Base-by-base conservation (phyloP, 2,113 vertebrate genomes). In the Cacatua alba region DNA sequence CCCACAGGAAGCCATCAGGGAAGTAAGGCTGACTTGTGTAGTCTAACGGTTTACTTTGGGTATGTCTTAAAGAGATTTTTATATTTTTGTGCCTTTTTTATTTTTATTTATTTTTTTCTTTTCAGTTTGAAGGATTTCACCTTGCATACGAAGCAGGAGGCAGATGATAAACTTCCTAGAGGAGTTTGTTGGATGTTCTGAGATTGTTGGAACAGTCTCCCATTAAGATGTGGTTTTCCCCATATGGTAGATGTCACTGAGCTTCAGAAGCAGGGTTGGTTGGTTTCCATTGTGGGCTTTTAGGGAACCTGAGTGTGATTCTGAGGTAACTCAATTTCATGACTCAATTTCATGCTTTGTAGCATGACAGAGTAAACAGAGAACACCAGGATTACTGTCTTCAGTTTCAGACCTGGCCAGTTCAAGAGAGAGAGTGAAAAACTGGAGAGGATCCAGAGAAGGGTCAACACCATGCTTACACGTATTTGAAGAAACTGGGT, bases 211-310 rank as follows among this genome's bases (percentile, higher is more conserved):
- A 55, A 31, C 12, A 46, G 31, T 7, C 6, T 33, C 13, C 26
- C 11, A 37, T 63, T 4, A 21, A 53, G 46, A 39, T 23, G 31
- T 29, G 41, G 5, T 77, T 84, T 82, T 44, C 39, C 17, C 23
- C 39, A 0, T 48, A 7, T 3, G 18, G 5, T 19, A 19, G n/a
- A 2, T 29, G 39, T 6, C 57, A 48, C 2, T 15, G 62, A 79
- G 24, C 29, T 62, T 25, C 55, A 70, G 51, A 17, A 82, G 43
- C 41, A 19, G 15, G 13, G 17, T n/a, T 70, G 33, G 55, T 70
- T 94, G 33, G 55, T 70, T 94, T 78, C 60, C 26, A 17, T 17
- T 1, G 1, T 48, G 28, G 7, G 41, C 15, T 20, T 67, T 59
- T 79, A 39, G 31, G 43, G 57, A 79, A 33, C 23, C 65, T 85